phyloP scores from a whole-genome alignment of 2,888 invertebrate genomes.

The Prenolepis imparis region DNA sequence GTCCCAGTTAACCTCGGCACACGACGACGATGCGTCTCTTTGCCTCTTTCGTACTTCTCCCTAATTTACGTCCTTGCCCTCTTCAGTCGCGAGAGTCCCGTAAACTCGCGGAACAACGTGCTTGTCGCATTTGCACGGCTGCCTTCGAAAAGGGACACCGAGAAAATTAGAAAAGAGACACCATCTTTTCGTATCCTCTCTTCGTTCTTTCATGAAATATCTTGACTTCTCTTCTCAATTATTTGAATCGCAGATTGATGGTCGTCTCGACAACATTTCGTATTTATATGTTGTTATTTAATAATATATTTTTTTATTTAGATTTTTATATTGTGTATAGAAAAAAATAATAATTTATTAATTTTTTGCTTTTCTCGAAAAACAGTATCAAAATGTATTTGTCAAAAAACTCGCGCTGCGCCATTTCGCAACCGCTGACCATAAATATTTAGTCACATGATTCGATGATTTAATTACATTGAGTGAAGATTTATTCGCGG shows the following conservation, averaged over 20 bases:
- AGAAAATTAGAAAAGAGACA: conserved; percentile 8
- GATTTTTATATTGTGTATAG: neutral
- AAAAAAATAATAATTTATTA: neutral
- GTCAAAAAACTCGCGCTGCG: neutral
- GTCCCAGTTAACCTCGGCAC: conserved; percentile 71
- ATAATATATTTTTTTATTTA: neutral
- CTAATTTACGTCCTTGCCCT: neutral
- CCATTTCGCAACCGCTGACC: neutral
- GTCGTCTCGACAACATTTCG: conserved; percentile 43
- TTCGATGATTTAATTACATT: conserved; percentile 44
- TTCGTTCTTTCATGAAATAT: conserved; percentile 44
- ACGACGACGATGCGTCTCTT: conserved; percentile 56
- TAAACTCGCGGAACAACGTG: conserved; percentile 20
- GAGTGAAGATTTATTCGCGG: conserved; percentile 44
- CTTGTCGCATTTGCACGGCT: conserved; percentile 46
- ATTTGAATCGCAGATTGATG: neutral
- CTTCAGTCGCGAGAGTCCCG: conserved; percentile 7
- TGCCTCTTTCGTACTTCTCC: conserved; percentile 22
- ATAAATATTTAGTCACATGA: conserved; percentile 38
- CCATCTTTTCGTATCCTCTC: conserved; percentile 33
- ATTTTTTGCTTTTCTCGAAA: neutral
- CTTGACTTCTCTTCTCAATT: conserved; percentile 2
- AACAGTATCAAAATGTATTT: neutral
- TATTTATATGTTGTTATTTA: neutral
- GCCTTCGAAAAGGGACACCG: conserved; percentile 27